These are phyloP conservation scores for Maccullochella peelii DNA, from an alignment of 2,113 vertebrate genomes.

Conservation along the genomic window DNA sequence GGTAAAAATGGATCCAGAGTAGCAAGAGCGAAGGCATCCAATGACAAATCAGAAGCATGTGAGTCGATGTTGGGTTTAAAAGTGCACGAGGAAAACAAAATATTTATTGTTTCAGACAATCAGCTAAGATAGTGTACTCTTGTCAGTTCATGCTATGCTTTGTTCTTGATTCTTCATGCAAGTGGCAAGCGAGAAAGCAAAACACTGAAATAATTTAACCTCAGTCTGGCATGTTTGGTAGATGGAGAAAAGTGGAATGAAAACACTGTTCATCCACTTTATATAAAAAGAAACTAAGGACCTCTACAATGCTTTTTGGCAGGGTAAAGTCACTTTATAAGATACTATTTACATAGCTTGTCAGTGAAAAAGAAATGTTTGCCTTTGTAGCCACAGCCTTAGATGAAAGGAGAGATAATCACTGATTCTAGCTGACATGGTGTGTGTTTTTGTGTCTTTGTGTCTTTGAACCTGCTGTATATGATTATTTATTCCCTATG, in stretches of 20 bases:
- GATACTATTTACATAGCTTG: slow-evolving; percentile 82
- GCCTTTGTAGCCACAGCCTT: slow-evolving; percentile 71
- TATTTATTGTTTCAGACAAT: slow-evolving; percentile 74
- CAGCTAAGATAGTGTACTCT: slow-evolving; percentile 62
- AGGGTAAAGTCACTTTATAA: slow-evolving; percentile 78
- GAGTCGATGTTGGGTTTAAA: slow-evolving; percentile 63
- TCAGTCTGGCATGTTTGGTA: slow-evolving; percentile 76
- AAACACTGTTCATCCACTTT: slow-evolving; percentile 78
- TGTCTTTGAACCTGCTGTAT: slow-evolving; percentile 76
- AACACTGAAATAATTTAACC: slow-evolving; percentile 81
- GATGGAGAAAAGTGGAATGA: slow-evolving; percentile 70
- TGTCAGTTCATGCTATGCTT: slow-evolving; percentile 73
- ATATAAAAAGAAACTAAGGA: slow-evolving; percentile 73
- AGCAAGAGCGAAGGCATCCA: slow-evolving; percentile 63
- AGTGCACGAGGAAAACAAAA: slow-evolving; percentile 68
- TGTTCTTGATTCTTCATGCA: slow-evolving; percentile 74
- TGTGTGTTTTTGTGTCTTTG: slow-evolving; percentile 74
- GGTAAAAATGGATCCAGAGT: slow-evolving; percentile 71
- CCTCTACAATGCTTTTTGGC: slow-evolving; percentile 76
- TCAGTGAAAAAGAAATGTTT: slow-evolving; percentile 78
- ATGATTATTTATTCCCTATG: slow-evolving; percentile 79
- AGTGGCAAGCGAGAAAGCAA: slow-evolving; percentile 71
- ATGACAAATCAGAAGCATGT: slow-evolving; percentile 74
- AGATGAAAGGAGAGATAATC: slow-evolving; percentile 80
- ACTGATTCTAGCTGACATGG: slow-evolving; percentile 77